These are phyloP conservation scores for Myotis myotis DNA, from an alignment of 2,797 vertebrate species.

Conservation along the genomic window DNA sequence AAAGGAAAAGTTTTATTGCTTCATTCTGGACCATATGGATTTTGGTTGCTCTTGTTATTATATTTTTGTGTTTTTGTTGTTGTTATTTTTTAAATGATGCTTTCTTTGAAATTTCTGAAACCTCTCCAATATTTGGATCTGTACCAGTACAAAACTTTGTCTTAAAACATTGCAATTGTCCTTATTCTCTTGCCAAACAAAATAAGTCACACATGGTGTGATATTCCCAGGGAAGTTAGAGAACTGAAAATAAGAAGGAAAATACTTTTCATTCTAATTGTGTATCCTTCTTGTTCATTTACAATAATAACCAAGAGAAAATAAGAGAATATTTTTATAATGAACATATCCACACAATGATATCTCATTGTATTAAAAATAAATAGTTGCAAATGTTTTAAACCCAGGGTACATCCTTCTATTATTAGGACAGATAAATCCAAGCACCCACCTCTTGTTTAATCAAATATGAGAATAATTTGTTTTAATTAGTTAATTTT, in stretches of 20 bases:
- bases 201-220: conserved; percentile 53
- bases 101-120: conserved; percentile 73
- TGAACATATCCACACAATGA: not conserved
- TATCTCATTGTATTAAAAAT: not conserved
- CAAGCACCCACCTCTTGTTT: not conserved
- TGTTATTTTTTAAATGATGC: conserved; percentile 71
- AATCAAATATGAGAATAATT: not conserved
- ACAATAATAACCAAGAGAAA: not conserved
- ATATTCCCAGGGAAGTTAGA: not conserved
- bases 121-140: conserved; percentile 56
- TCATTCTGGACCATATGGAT: conserved; percentile 63
- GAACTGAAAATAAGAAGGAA: not conserved
- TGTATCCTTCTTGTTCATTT: not conserved
- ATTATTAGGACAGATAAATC: not conserved
- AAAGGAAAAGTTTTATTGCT: conserved; percentile 62
- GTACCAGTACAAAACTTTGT: conserved; percentile 45
- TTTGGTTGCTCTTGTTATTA: conserved; percentile 57
- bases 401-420: not conserved
- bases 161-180: conserved; percentile 51
- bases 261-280: not conserved
- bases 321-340: not conserved
- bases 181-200: conserved; percentile 63
- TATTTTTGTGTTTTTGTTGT: conserved; percentile 61
- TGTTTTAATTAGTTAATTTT: not conserved
- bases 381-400: not conserved